Base-by-base conservation (phyloP, 2,113 vertebrate genomes). In the Petrocephalus zakoni region DNA sequence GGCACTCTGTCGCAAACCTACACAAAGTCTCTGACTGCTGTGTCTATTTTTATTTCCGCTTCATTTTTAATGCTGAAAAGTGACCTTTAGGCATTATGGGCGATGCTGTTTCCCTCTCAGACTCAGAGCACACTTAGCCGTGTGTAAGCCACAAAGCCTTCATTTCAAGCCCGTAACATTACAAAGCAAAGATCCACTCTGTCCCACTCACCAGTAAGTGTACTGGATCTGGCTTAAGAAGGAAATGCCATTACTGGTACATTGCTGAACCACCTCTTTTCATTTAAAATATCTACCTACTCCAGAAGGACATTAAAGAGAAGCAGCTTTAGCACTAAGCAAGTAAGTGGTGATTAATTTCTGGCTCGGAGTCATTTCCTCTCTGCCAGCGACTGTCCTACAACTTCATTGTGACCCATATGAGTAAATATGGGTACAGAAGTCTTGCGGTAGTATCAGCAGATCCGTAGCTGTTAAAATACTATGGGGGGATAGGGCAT, bases 81-180 rank as follows among this genome's bases (percentile, higher is more conserved):
- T 78, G 37, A 78, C 72, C 72, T 42, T 37, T 78, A 78, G 72
- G 72, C 72, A 78, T 78, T 78, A 78, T 78, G 72, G 34, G 72
- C 2, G 34, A 78, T 78, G 72, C 37, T 17, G 6, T 19, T 42
- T 2, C 34, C 15, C 68, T 42, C 34, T 78, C 72, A 78, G 72
- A 15, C 68, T 75, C 15, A 37, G 13, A 75, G 11, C 34, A 37
- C 15, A 7, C 29, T 78, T 42, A 2, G 15, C 72, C 72, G 17
- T 78, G 34, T 34, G 37, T 7, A 42, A 78, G 72, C 17, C 72
- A 42, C 5, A 78, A 78, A 78, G 68, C 68, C 37, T n/a, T 78
- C 34, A 42, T 7, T 78, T 34, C 72, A 37, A 17, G 34, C 15
- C 4, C 1, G 72, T 78, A 19, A 78, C 34, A 42, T 78, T 78